These are phyloP conservation scores for Remorina albescens DNA, from an alignment of 2,797 vertebrate species.

Conservation along the genomic window DNA sequence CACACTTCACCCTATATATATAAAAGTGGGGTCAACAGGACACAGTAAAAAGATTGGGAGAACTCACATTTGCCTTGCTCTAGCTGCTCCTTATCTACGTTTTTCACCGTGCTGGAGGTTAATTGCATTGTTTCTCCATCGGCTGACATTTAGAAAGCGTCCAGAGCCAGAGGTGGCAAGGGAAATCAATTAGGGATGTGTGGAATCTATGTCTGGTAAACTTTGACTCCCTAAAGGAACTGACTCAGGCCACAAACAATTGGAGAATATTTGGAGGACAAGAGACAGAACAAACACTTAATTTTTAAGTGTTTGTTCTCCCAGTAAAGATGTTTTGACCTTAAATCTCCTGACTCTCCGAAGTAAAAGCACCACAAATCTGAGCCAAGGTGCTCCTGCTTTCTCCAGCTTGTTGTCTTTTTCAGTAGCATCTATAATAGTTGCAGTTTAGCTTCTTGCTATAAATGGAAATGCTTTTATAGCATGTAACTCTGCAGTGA, in stretches of 20 bases:
- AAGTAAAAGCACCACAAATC: not conserved
- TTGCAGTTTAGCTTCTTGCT: not conserved
- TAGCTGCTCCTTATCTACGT: constrained; percentile 19
- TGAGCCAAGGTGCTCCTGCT: constrained; percentile 9
- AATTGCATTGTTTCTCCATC: constrained; percentile 42
- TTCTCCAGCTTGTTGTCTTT: constrained; percentile 13
- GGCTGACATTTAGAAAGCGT: constrained; percentile 62
- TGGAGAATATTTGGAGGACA: constrained; percentile 22
- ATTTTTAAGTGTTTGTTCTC: too few species aligned
- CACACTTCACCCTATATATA: not conserved
- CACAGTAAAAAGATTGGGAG: constrained; percentile 22
- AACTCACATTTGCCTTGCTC: constrained; percentile 25
- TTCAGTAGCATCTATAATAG: not conserved
- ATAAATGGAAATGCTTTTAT: not conserved
- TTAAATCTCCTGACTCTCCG: not conserved
- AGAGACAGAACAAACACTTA: constrained; percentile 19
- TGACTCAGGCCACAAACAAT: constrained; percentile 28
- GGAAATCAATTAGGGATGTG: constrained; percentile 44
- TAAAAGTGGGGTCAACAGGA: constrained; percentile 25
- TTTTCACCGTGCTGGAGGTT: constrained; percentile 44
- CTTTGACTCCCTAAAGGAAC: constrained; percentile 59
- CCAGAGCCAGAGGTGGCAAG: constrained; percentile 14
- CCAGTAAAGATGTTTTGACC: not conserved
- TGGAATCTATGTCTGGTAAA: constrained; percentile 19
- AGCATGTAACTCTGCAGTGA: not conserved